Evolutionary conservation across 2,113 vertebrate species (phyloP).

Genomic region (Puffinus mauretanicus): DNA sequence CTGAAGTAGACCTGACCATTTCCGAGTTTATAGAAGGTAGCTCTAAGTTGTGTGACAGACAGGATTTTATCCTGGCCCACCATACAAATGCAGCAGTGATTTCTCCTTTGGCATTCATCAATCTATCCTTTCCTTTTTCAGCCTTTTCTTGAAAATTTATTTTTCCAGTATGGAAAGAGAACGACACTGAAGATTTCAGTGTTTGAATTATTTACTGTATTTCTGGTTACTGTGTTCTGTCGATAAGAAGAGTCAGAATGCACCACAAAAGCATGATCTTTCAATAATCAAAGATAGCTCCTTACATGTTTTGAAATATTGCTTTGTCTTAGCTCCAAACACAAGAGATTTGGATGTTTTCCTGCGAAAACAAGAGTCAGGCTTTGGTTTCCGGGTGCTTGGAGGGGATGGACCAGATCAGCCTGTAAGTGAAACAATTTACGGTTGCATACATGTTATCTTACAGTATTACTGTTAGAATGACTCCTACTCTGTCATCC

Average conservation of each 20-base stretch:
- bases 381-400: constrained; percentile 95
- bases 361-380: constrained; percentile 94
- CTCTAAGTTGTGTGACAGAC: not conserved
- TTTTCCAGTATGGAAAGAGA: not conserved
- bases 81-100: not conserved
- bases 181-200: not conserved
- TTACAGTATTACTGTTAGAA: not conserved
- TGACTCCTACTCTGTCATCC: not conserved
- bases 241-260: not conserved
- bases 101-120: not conserved
- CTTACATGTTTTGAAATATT: not conserved
- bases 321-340: constrained; percentile 82
- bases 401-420: constrained; percentile 96
- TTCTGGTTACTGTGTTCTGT: not conserved
- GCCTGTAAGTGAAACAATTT: constrained; percentile 80
- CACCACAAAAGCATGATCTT: not conserved
- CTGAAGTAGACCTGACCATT: not conserved
- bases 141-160: not conserved
- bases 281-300: not conserved
- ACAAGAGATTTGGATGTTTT: constrained; percentile 95
- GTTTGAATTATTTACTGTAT: not conserved
- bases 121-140: not conserved
- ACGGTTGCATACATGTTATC: accelerated
- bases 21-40: not conserved
- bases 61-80: not conserved